Evolutionary conservation across 2,797 vertebrate species (phyloP).

Genomic region (Anas flavirostris): DNA sequence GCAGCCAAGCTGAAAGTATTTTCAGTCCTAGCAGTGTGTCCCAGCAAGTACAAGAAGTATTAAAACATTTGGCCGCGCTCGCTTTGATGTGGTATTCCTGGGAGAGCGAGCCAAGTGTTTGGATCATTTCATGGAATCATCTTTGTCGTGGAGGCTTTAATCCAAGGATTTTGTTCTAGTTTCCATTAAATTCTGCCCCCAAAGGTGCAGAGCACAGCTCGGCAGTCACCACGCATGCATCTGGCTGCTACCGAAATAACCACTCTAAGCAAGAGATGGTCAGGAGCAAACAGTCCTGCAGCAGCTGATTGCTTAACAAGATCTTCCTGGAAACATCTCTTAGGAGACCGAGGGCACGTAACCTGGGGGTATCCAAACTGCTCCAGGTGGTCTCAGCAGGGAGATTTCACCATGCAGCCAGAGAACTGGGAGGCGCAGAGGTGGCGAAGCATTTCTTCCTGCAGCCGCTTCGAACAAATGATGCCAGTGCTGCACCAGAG

Average conservation of each 20-base stretch:
- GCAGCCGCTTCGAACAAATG: not conserved
- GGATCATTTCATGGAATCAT: not conserved
- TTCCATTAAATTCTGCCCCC: not conserved
- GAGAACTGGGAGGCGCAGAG: not conserved
- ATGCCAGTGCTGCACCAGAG: not conserved
- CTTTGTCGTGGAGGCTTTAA: not conserved
- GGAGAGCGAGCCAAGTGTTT: not conserved
- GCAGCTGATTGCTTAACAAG: not conserved
- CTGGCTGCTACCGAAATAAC: not conserved
- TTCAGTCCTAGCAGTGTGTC: not conserved
- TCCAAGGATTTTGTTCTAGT: not conserved
- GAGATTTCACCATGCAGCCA: not conserved
- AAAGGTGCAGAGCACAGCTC: not conserved
- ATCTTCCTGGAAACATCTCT: not conserved
- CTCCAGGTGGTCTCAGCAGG: not conserved
- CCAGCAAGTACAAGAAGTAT: not conserved
- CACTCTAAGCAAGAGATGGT: fast-evolving
- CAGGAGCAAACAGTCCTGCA: not conserved
- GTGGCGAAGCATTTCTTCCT: not conserved
- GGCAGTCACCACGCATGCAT: fast-evolving
- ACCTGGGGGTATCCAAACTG: not conserved
- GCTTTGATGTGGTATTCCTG: not conserved
- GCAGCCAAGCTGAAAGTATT: not conserved
- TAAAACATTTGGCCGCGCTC: not conserved
- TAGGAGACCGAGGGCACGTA: not conserved